Base-by-base conservation (phyloP, 2,797 vertebrate species). In the Nannoperca obscura region DNA sequence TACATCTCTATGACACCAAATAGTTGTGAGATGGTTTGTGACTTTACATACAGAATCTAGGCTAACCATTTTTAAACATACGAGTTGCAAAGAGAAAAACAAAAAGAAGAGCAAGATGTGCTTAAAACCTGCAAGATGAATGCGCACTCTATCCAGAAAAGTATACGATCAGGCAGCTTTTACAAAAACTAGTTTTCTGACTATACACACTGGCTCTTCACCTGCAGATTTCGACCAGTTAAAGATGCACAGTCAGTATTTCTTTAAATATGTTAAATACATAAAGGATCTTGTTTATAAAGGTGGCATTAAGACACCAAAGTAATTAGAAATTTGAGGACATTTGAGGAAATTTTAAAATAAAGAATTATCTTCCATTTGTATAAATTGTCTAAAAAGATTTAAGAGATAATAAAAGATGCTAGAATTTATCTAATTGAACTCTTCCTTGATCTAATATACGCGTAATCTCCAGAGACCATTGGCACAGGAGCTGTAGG, bases 401-500 rank as follows among this genome's bases (percentile, higher is more conserved):
- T 19, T 44, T 65, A 22, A 20, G 5, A 54, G 22, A 40, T 24
- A 0, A 13, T 14, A 3, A n/a, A 46, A 52, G 11, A 38, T 11
- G 49, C 2, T 30, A 13, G 14, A 64, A 42, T 71, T 63, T 24
- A 19, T 69, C 20, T 36, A n/a, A n/a, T 54, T 34, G 32, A 55
- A 74, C 59, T n/a, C 47, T 1, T 42, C 44, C 22, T 52, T 50
- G 17, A 71, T 58, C 19, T 2, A 24, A 32, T 36, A 1, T 5
- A 57, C 4, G 34, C 20, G 59, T 66, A 36, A 0, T 80, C 83
- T 73, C 67, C 54, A 30, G 71, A 59, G 79, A 74, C 10, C 22
- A 0, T 22, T 4, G 61, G 32, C 19, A 34, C 76, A 36, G 53
- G 62, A 80, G 74, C 68, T 42, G 57, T 7, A 54, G 69, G 61